Conservation (phyloP, 2,113 vertebrate genomes). For the Antennarius striatus region DNA sequence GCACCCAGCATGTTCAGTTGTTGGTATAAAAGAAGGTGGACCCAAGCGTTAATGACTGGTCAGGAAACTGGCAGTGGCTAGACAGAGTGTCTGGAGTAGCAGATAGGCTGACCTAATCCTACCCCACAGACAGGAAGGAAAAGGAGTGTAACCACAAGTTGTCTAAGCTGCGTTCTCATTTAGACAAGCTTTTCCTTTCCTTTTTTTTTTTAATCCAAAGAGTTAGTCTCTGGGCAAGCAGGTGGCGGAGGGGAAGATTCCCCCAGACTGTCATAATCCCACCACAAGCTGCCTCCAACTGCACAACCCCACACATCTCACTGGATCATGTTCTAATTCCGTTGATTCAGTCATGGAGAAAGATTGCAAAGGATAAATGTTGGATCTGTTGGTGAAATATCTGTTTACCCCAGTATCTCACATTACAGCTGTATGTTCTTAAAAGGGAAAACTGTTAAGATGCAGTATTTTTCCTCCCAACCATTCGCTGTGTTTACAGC, state of each 20-base stretch:
- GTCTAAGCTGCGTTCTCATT: constrained; percentile 26
- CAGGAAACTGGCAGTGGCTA: constrained; percentile 29
- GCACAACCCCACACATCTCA: background rate
- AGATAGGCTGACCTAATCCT: constrained; percentile 53
- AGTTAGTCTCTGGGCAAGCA: constrained; percentile 11
- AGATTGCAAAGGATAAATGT: background rate
- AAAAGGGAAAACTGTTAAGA: background rate
- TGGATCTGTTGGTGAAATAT: constrained; percentile 14
- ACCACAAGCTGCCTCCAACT: constrained; percentile 9
- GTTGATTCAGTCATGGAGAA: background rate
- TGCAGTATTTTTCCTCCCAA: background rate
- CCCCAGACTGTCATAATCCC: constrained; percentile 27
- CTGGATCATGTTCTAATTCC: background rate
- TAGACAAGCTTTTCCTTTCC: background rate
- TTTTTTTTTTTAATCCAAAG: constrained; percentile 16
- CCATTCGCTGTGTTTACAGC: constrained; percentile 17
- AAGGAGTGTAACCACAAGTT: constrained; percentile 27
- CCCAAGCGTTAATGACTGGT: background rate
- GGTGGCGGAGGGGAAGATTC: background rate
- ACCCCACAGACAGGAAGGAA: constrained; percentile 60
- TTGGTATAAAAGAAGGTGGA: constrained; percentile 23
- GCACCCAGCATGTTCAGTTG: constrained; percentile 29
- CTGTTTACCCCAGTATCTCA: background rate
- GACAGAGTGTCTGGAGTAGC: constrained; percentile 41
- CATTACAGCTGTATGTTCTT: background rate